Conservation (phyloP, 2,888 invertebrate genomes). For the Caenorhabditis afra region DNA sequence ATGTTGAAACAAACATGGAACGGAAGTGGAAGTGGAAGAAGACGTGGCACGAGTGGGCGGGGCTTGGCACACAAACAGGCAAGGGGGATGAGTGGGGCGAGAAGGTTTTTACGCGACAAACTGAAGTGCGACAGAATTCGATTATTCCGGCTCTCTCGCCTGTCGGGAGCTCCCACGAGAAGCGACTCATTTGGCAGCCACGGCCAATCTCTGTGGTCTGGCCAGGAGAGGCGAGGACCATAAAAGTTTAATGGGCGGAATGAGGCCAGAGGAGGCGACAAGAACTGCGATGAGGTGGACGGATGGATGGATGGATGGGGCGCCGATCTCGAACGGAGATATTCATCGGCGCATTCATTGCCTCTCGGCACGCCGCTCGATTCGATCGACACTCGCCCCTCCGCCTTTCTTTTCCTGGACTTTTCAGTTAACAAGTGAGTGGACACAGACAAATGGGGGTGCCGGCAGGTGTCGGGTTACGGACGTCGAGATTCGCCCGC, state of each 20-base stretch:
- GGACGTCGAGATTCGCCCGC: neutral
- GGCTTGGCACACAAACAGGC: slow-evolving; percentile 14
- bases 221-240: slow-evolving; percentile 28
- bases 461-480: slow-evolving; percentile 44
- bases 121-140: slow-evolving; percentile 38
- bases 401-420: slow-evolving; percentile 36
- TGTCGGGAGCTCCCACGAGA: neutral
- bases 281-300: slow-evolving; percentile 50
- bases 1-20: slow-evolving; percentile 25
- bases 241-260: slow-evolving; percentile 55
- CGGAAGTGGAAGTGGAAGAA: slow-evolving; percentile 13
- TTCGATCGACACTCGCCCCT: slow-evolving; percentile 11
- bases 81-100: slow-evolving; percentile 14
- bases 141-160: slow-evolving; percentile 32
- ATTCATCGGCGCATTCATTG: slow-evolving; percentile 42
- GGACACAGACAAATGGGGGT: slow-evolving; percentile 27
- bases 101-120: slow-evolving; percentile 6
- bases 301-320: slow-evolving; percentile 28
- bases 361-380: slow-evolving; percentile 8
- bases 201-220: too few species aligned
- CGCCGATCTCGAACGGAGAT: slow-evolving; percentile 57
- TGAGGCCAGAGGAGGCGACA: slow-evolving; percentile 43
- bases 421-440: slow-evolving; percentile 47
- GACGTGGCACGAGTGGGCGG: slow-evolving; percentile 37
- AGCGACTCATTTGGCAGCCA: too few species aligned